These are phyloP conservation scores for Mythimna lalbum DNA, from an alignment of 2,888 invertebrate genomes.

Conservation along the genomic window DNA sequence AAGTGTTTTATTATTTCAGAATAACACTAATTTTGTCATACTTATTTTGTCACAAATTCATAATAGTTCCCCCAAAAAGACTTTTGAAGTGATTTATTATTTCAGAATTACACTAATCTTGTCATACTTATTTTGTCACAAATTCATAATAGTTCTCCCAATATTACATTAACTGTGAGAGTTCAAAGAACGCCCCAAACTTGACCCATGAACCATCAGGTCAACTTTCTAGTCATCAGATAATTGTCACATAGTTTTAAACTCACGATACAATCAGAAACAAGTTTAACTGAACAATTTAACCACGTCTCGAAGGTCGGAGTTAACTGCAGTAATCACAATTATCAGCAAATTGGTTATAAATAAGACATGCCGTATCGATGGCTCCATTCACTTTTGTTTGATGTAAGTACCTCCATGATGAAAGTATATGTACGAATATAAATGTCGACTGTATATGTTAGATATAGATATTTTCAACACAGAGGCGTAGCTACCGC, in stretches of 20 bases:
- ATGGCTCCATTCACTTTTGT: slow-evolving; percentile 22
- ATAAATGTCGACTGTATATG: background rate
- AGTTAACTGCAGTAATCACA: slow-evolving; percentile 31
- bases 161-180: too few relatives aligned
- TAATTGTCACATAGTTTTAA: background rate
- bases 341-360: slow-evolving; percentile 27
- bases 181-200: background rate
- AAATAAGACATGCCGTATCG: slow-evolving; percentile 21
- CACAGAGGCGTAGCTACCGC: too few relatives aligned
- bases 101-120: too few relatives aligned
- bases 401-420: background rate
- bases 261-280: slow-evolving; percentile 1
- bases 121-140: background rate
- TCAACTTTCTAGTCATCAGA: slow-evolving; percentile 6
- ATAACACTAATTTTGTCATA: too few relatives aligned
- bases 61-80: too few relatives aligned
- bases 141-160: too few relatives aligned
- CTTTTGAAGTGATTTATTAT: too few relatives aligned
- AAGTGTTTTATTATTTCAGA: too few relatives aligned
- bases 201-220: background rate
- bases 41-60: too few relatives aligned
- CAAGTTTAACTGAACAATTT: slow-evolving; percentile 12
- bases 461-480: too few relatives aligned
- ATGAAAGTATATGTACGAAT: background rate
- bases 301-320: slow-evolving; percentile 23